A percentile compares a stretch with the other conserved stretches of the same genome.
Evolutionary conservation across 2,113 vertebrate species (phyloP).

Genomic region (Trichechus manatus): DNA sequence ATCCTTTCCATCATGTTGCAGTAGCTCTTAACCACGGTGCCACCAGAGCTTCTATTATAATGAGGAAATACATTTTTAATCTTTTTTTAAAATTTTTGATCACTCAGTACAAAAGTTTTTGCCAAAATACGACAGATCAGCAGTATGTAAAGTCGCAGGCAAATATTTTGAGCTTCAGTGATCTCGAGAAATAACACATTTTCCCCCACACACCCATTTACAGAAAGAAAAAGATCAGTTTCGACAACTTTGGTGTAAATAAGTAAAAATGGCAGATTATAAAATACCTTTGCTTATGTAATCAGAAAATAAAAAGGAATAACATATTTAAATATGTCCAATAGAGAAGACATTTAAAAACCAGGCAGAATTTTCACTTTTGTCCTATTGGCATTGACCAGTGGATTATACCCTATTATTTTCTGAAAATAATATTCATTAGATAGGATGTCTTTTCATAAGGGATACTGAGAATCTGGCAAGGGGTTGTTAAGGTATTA

Average conservation of each 20-base stretch:
- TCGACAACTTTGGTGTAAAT: conserved; percentile 23
- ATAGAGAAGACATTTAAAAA: conserved; percentile 43
- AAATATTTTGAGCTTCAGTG: conserved; percentile 31
- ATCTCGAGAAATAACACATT: conserved; percentile 42
- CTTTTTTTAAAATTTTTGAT: conserved; percentile 1
- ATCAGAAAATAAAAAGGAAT: conserved; percentile 33
- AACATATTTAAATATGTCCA: conserved; percentile 35
- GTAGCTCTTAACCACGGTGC: too few species aligned
- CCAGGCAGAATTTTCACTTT: not conserved
- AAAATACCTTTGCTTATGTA: conserved; percentile 49
- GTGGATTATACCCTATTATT: not conserved
- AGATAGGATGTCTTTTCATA: not conserved
- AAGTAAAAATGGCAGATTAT: conserved; percentile 53
- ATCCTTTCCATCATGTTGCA: not conserved
- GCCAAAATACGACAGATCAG: not conserved
- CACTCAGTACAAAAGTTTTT: conserved; percentile 14
- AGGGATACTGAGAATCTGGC: not conserved
- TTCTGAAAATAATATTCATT: conserved; percentile 32
- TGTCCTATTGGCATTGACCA: not conserved
- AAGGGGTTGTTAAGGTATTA: not conserved
- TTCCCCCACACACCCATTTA: conserved; percentile 12
- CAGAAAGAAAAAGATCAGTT: conserved; percentile 14
- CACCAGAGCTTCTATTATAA: not conserved
- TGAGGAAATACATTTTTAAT: conserved; percentile 5
- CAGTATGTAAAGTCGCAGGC: conserved; percentile 6